Conservation (phyloP, 2,888 invertebrate genomes). For the Odontocerum albicorne region DNA sequence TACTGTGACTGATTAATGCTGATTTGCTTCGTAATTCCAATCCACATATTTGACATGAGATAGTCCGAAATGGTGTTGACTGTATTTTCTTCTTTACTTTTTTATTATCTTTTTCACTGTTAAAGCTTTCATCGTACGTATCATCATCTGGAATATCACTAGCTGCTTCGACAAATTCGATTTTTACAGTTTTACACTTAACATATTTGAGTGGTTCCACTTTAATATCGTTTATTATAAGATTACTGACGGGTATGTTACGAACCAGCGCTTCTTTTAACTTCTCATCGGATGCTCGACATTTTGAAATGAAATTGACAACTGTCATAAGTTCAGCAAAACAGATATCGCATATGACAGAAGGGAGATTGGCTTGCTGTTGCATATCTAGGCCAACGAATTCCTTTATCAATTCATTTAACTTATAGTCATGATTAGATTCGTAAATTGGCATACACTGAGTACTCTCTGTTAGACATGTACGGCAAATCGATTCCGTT, state of each 20-base stretch:
- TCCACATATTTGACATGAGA: conserved; percentile 18
- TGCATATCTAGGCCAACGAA: conserved; percentile 19
- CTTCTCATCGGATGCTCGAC: conserved; percentile 7
- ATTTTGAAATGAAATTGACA: conserved; percentile 14
- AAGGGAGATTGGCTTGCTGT: conserved; percentile 14
- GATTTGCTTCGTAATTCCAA: conserved; percentile 13
- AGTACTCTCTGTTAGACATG: conserved; percentile 7
- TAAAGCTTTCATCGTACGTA: neutral
- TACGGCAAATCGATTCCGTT: conserved; percentile 4
- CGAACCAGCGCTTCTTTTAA: neutral
- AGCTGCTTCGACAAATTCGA: neutral
- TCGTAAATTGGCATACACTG: conserved; percentile 5
- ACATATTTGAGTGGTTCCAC: no score
- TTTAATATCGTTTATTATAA: conserved; percentile 1
- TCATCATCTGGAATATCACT: neutral
- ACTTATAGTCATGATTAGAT: neutral
- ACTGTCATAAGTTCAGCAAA: conserved; percentile 7
- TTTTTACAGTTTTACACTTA: neutral
- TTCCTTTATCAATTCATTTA: conserved; percentile 18
- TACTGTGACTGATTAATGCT: conserved; percentile 20
- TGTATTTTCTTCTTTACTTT: neutral
- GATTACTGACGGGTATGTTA: conserved; percentile 1
- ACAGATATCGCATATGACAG: conserved; percentile 11
- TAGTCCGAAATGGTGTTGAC: neutral
- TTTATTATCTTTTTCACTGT: no score